Percentiles rank a stretch among this genome's conserved stretches.
Evolutionary conservation across 2,888 invertebrate genomes (phyloP).

Genomic region (Ariolimax columbianus): DNA sequence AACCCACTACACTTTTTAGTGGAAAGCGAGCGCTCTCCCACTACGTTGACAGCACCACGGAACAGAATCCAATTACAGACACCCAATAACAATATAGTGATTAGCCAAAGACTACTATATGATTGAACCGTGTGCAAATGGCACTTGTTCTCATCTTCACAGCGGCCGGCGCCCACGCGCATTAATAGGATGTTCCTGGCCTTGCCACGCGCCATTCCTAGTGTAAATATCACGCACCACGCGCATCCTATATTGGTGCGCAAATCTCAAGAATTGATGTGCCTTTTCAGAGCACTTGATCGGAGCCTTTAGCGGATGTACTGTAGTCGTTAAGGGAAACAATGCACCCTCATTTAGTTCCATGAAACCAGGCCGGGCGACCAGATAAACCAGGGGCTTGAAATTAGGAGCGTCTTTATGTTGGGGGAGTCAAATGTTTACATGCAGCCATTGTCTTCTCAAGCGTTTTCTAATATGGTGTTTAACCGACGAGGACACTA

Average conservation of each 20-base stretch:
- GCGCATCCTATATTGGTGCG: conserved; percentile 30
- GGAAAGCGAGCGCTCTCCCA: no score
- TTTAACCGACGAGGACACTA: no score
- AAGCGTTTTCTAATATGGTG: not conserved
- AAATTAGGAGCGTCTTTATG: conserved; percentile 9
- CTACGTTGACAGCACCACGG: not conserved
- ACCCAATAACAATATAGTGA: conserved; percentile 21
- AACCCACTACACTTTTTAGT: no score
- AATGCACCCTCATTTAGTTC: conserved; percentile 5
- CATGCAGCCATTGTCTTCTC: not conserved
- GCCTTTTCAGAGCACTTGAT: conserved; percentile 7
- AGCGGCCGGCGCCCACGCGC: not conserved
- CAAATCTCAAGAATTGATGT: conserved; percentile 10
- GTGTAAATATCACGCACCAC: conserved; percentile 43
- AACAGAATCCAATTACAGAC: not conserved
- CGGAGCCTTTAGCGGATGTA: conserved; percentile 1
- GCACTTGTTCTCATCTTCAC: conserved; percentile 13
- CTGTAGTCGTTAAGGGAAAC: conserved; percentile 3
- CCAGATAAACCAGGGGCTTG: not conserved
- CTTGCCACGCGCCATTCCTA: conserved; percentile 28
- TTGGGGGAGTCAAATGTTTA: not conserved
- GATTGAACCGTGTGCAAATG: not conserved
- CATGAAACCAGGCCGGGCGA: not conserved
- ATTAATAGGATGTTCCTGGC: conserved; percentile 18
- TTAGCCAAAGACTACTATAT: not conserved